Conservation (phyloP, 2,113 vertebrate genomes). For the Colistium nudipinnis region DNA sequence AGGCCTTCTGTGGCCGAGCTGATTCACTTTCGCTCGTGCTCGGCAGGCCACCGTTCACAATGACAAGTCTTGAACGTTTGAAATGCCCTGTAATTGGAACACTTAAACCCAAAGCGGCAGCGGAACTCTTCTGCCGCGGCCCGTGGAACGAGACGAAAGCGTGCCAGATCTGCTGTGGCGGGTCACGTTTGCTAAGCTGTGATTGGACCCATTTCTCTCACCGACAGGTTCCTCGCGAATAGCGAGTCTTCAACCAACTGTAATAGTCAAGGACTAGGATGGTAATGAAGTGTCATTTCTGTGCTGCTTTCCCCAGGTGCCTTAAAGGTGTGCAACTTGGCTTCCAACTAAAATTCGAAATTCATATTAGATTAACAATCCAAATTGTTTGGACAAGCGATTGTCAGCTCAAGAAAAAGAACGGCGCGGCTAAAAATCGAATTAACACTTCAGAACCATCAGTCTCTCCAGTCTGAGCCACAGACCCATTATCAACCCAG, state of each 20-base stretch:
- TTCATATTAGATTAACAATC: conserved; percentile 2
- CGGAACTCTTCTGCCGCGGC: too few relatives aligned
- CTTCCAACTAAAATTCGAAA: neutral
- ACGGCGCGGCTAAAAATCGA: too few relatives aligned
- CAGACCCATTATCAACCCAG: conserved; percentile 21
- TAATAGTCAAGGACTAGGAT: neutral
- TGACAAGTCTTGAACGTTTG: too few relatives aligned
- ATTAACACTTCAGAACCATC: too few relatives aligned
- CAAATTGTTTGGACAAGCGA: too few relatives aligned
- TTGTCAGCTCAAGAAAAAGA: too few relatives aligned
- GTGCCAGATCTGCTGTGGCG: neutral
- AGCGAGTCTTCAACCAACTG: neutral
- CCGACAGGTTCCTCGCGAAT: neutral
- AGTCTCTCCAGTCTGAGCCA: conserved; percentile 7
- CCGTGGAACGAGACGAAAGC: too few relatives aligned
- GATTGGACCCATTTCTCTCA: neutral
- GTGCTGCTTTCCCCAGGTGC: neutral
- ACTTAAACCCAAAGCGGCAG: too few relatives aligned
- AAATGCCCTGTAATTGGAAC: too few relatives aligned
- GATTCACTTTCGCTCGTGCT: neutral
- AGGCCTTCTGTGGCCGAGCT: neutral
- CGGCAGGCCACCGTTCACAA: neutral
- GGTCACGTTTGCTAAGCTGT: neutral
- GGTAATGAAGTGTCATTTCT: neutral
- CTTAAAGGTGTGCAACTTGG: neutral